Percentiles rank a stretch among this genome's conserved stretches.
Evolutionary conservation across 92 coral and sea anemone species (phyloP).

Genomic region (Micromussa lordhowensis): DNA sequence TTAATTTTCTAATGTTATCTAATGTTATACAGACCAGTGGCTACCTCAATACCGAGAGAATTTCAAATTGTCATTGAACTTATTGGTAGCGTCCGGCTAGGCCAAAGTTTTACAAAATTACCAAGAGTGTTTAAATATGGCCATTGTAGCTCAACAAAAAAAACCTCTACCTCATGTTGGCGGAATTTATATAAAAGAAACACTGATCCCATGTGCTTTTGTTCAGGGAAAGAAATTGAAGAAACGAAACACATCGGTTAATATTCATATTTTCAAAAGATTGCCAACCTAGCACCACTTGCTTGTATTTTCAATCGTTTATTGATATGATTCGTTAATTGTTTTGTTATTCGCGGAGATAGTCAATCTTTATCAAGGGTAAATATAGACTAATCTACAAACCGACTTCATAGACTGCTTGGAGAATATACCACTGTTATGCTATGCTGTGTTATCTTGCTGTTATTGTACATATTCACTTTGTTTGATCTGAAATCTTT

Average conservation of each 20-base stretch:
- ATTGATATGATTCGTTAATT: not conserved
- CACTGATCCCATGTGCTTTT: not conserved
- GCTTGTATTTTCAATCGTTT: not conserved
- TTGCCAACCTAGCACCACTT: not conserved
- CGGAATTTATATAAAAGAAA: not conserved
- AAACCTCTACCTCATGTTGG: not conserved
- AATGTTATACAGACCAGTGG: too few species aligned
- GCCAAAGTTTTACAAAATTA: not conserved
- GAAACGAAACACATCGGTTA: not conserved
- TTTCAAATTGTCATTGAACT: not conserved
- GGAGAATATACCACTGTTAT: not conserved
- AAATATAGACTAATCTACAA: not conserved
- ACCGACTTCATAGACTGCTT: not conserved
- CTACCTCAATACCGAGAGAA: not conserved
- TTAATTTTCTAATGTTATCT: not conserved
- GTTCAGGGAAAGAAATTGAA: not conserved
- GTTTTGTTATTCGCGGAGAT: not conserved
- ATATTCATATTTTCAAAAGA: not conserved
- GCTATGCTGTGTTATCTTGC: not conserved
- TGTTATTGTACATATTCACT: not conserved
- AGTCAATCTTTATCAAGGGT: not conserved
- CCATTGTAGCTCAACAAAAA: not conserved
- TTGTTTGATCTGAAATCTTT: not conserved
- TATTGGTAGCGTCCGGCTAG: not conserved
- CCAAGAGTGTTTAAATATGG: not conserved